Percentiles rank a stretch among this genome's conserved stretches.
Evolutionary conservation across 2,888 invertebrate species (phyloP).

Genomic region (Caenorhabditis sp.): DNA sequence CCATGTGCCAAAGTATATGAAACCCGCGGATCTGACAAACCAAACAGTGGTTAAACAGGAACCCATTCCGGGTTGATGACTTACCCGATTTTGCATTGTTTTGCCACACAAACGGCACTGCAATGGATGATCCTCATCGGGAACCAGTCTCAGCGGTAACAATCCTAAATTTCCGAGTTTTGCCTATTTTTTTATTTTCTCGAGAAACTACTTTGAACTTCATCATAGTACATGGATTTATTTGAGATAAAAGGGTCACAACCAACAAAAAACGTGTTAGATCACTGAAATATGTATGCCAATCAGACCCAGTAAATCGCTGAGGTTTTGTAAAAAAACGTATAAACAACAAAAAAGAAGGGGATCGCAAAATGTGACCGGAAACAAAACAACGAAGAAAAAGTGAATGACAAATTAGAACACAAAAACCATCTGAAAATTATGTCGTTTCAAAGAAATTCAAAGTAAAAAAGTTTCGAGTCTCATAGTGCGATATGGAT

Average conservation of each 20-base stretch:
- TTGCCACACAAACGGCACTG: conserved; percentile 69
- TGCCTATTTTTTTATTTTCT: neutral
- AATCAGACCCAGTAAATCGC: too few relatives aligned
- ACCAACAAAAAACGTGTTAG: neutral
- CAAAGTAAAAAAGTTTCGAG: neutral
- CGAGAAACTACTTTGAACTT: too few relatives aligned
- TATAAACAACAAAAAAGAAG: neutral
- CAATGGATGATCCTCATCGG: conserved; percentile 63
- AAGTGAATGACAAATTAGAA: too few relatives aligned
- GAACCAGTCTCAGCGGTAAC: conserved; percentile 29
- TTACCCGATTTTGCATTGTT: conserved; percentile 62
- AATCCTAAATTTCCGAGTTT: conserved; percentile 11
- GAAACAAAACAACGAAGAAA: neutral
- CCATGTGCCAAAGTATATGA: conserved; percentile 69
- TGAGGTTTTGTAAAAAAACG: too few relatives aligned
- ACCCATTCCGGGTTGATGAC: too few relatives aligned
- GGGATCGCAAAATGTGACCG: neutral
- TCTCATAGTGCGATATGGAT: neutral
- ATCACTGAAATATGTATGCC: too few relatives aligned
- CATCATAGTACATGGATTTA: conserved; percentile 1
- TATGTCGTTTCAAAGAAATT: neutral
- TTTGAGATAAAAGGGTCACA: neutral
- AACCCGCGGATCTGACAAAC: conserved; percentile 62
- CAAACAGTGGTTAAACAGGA: neutral
- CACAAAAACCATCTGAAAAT: neutral